phyloP scores from a whole-genome alignment of 1,140 invertebrate species.

The Drosophila ironensis region DNA sequence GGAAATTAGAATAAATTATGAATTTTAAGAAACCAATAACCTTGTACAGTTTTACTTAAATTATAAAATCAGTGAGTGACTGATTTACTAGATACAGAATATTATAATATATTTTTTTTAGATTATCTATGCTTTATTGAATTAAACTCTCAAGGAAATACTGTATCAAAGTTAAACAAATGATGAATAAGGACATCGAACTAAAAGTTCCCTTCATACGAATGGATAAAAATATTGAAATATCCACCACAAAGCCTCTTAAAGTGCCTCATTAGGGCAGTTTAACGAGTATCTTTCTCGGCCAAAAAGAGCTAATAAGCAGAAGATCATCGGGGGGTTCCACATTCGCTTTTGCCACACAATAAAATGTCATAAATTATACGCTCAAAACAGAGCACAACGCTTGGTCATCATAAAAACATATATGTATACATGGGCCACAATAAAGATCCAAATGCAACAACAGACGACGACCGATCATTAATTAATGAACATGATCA shows the following conservation, averaged over 20 bases:
- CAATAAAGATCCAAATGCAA: constrained; percentile 64
- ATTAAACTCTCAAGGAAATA: background rate
- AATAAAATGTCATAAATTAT: constrained; percentile 79
- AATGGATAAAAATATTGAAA: too few relatives aligned
- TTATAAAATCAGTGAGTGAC: too few relatives aligned
- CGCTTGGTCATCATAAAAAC: constrained; percentile 69
- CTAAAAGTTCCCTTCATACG: too few relatives aligned
- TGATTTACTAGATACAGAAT: too few relatives aligned
- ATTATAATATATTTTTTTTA: too few relatives aligned
- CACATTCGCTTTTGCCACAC: constrained; percentile 67
- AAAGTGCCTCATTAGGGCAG: background rate
- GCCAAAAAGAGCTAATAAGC: background rate
- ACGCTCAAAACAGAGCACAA: constrained; percentile 62
- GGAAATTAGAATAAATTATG: background rate
- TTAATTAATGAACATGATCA: constrained; percentile 80
- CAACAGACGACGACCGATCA: constrained; percentile 64
- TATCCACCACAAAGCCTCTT: too few relatives aligned
- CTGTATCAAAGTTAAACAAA: too few relatives aligned
- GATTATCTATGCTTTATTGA: too few relatives aligned
- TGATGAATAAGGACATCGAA: too few relatives aligned
- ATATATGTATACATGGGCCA: constrained; percentile 17
- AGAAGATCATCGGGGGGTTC: background rate
- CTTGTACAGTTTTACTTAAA: too few relatives aligned
- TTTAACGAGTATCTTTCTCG: constrained; percentile 13
- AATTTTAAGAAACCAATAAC: background rate